Evolutionary conservation across 2,888 invertebrate genomes (phyloP).

Genomic region (Caenorhabditis zanzibari): DNA sequence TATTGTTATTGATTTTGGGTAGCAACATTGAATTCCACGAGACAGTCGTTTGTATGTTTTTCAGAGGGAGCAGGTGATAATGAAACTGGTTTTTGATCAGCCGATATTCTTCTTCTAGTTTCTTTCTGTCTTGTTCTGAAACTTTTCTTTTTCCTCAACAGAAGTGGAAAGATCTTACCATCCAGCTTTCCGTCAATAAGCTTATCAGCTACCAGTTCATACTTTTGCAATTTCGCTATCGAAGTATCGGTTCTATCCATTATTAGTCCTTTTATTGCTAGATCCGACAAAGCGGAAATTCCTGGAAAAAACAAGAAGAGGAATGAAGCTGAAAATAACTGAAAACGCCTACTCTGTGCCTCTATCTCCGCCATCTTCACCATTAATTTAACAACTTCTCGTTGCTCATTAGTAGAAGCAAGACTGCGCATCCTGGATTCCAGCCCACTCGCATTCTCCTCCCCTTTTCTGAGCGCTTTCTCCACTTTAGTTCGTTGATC

Average conservation of each 20-base stretch:
- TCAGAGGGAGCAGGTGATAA: slow-evolving; percentile 81
- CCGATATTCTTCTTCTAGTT: slow-evolving; percentile 80
- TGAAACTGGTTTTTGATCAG: slow-evolving; percentile 82
- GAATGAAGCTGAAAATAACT: slow-evolving; percentile 9
- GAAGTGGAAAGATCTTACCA: slow-evolving; percentile 70
- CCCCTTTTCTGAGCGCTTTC: slow-evolving; percentile 76
- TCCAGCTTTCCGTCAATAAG: slow-evolving; percentile 78
- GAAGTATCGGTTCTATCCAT: slow-evolving; percentile 80
- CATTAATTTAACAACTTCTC: slow-evolving; percentile 92
- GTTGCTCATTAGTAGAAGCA: slow-evolving; percentile 89
- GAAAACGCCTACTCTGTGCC: slow-evolving; percentile 89
- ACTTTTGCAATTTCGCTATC: slow-evolving; percentile 80
- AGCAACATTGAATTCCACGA: slow-evolving; percentile 82
- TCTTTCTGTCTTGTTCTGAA: slow-evolving; percentile 75
- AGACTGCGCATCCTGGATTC: slow-evolving; percentile 71
- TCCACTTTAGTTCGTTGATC: slow-evolving; percentile 80
- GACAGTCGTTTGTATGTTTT: slow-evolving; percentile 74
- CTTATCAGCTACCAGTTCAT: slow-evolving; percentile 80
- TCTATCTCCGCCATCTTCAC: slow-evolving; percentile 95
- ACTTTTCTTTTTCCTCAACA: too few species aligned
- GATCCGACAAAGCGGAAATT: slow-evolving; percentile 80
- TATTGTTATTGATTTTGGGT: slow-evolving; percentile 67
- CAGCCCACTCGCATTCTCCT: slow-evolving; percentile 67
- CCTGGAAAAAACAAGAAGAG: too few species aligned
- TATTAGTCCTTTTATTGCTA: slow-evolving; percentile 78